Evolutionary conservation across 2,113 vertebrate genomes (phyloP).

Genomic region (Epinephelus lanceolatus): DNA sequence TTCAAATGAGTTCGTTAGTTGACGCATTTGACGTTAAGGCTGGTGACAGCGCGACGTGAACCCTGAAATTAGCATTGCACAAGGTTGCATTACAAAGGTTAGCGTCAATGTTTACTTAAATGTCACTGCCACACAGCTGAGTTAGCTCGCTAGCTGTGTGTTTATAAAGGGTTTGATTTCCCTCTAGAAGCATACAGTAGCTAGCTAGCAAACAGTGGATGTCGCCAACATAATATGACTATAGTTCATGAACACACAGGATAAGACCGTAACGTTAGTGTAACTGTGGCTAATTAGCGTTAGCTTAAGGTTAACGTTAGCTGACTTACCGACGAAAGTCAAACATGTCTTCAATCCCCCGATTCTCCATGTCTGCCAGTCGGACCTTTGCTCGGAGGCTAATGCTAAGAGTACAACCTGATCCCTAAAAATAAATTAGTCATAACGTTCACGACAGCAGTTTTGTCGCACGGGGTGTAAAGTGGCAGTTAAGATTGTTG

Average conservation of each 20-base stretch:
- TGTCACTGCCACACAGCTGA: not conserved
- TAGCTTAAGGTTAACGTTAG: slow-evolving; percentile 17
- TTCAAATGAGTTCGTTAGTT: not conserved
- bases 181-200: too few species aligned
- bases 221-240: not conserved
- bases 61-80: not conserved
- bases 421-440: slow-evolving; percentile 55
- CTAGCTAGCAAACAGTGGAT: not conserved
- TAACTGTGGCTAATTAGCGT: slow-evolving; percentile 11
- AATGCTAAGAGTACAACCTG: slow-evolving; percentile 70
- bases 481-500: not conserved
- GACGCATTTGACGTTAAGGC: too few species aligned
- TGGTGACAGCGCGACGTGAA: not conserved
- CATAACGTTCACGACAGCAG: slow-evolving; percentile 68
- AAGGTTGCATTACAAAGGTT: not conserved
- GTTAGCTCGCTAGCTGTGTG: not conserved
- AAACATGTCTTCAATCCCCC: slow-evolving; percentile 86
- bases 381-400: slow-evolving; percentile 57
- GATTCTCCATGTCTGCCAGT: slow-evolving; percentile 82
- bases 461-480: slow-evolving; percentile 8
- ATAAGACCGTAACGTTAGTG: too few species aligned
- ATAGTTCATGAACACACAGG: not conserved
- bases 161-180: not conserved
- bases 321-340: slow-evolving; percentile 87
- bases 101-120: not conserved